Percentiles rank a stretch among this genome's conserved stretches.
Conservation (phyloP, 2,888 invertebrate species). For the Catocala sponsa region DNA sequence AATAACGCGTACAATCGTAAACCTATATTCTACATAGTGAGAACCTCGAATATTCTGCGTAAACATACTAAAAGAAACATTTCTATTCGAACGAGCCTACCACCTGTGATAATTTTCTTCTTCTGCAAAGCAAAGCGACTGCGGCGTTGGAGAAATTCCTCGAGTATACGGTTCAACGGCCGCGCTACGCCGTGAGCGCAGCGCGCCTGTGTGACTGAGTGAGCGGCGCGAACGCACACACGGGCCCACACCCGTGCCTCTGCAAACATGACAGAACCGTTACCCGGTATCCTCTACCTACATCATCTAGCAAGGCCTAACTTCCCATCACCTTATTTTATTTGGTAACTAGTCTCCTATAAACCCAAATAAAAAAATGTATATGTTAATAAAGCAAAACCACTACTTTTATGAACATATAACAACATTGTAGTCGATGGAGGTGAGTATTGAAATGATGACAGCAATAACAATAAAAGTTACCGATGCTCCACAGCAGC, state of each 20-base stretch:
- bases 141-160: slow-evolving; percentile 85
- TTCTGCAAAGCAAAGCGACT: slow-evolving; percentile 75
- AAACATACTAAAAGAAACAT: slow-evolving; percentile 24
- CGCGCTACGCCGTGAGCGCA: slow-evolving; percentile 77
- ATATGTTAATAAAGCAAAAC: not conserved
- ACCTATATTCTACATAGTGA: not conserved
- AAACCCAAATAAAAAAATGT: slow-evolving; percentile 6
- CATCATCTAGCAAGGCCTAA: slow-evolving; percentile 68
- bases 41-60: not conserved
- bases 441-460: slow-evolving; percentile 10
- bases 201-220: slow-evolving; percentile 73
- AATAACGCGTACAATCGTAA: too few species aligned
- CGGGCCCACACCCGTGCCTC: slow-evolving; percentile 69
- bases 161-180: slow-evolving; percentile 86
- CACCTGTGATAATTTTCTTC: slow-evolving; percentile 75
- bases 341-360: slow-evolving; percentile 19
- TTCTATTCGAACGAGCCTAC: slow-evolving; percentile 47
- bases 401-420: not conserved
- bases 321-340: slow-evolving; percentile 20
- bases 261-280: slow-evolving; percentile 84
- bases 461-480: slow-evolving; percentile 17
- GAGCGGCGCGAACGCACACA: slow-evolving; percentile 78
- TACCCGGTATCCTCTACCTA: slow-evolving; percentile 76
- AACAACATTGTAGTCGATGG: slow-evolving; percentile 4
- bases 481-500: slow-evolving; percentile 31